Conservation (phyloP, 1,140 invertebrate genomes). For the Macrostomum lignano region DNA sequence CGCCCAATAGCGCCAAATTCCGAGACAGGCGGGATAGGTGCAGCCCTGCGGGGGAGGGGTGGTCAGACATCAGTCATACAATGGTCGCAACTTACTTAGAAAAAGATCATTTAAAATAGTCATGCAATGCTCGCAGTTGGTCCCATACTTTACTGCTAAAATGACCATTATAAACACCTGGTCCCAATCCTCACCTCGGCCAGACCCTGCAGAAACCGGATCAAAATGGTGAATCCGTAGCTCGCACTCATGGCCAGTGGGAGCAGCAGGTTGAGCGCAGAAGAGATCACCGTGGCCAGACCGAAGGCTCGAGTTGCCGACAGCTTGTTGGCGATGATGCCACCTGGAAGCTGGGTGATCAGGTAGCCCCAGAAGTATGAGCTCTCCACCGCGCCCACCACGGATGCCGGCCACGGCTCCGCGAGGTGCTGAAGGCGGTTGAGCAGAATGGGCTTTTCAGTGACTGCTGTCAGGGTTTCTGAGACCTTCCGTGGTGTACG, state of each 20-base stretch:
- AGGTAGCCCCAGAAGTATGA: slow-evolving; percentile 98
- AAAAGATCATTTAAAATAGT: too few relatives aligned
- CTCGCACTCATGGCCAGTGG: slow-evolving; percentile 55
- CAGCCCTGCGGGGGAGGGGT: slow-evolving; percentile 53
- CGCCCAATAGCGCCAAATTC: slow-evolving; percentile 96
- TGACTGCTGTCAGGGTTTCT: too few relatives aligned
- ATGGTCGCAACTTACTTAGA: too few relatives aligned
- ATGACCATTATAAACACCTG: too few relatives aligned
- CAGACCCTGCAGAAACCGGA: slow-evolving; percentile 72
- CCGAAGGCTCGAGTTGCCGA: slow-evolving; percentile 79
- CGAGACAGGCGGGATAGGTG: slow-evolving; percentile 93
- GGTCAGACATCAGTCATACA: too few relatives aligned
- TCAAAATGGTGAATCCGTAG: slow-evolving; percentile 44
- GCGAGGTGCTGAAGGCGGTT: too few relatives aligned
- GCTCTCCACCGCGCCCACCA: slow-evolving; percentile 59
- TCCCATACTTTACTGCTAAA: too few relatives aligned
- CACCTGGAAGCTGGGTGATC: slow-evolving; percentile 87
- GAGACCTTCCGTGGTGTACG: too few relatives aligned
- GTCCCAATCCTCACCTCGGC: slow-evolving; percentile 63
- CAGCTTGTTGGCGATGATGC: slow-evolving; percentile 78
- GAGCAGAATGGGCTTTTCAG: too few relatives aligned
- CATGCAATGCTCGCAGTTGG: too few relatives aligned
- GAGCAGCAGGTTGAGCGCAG: slow-evolving; percentile 66
- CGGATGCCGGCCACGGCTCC: not conserved
- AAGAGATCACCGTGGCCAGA: slow-evolving; percentile 63